A percentile compares a stretch with the other conserved stretches of the same genome.
phyloP scores from a whole-genome alignment of 2,113 vertebrate genomes.

The Herpailurus yagouaroundi region DNA sequence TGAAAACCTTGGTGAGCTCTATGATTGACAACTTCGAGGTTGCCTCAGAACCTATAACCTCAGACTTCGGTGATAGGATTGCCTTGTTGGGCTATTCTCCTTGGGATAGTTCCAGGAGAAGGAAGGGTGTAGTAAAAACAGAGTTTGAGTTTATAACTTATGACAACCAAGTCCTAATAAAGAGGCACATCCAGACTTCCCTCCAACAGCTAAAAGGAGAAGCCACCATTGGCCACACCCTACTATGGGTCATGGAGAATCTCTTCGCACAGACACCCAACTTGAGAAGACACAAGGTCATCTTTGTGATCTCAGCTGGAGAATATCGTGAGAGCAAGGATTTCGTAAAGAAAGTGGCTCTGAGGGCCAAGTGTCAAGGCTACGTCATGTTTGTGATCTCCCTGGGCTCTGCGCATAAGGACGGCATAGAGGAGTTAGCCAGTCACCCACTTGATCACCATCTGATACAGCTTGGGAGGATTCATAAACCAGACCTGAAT shows the following conservation, averaged over 20 bases:
- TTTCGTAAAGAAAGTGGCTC: constrained; percentile 61
- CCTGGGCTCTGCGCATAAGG: constrained; percentile 54
- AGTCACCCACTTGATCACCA: constrained; percentile 81
- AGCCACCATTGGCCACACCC: constrained; percentile 80
- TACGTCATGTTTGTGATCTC: constrained; percentile 81
- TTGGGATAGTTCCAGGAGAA: constrained; percentile 64
- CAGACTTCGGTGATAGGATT: constrained; percentile 83
- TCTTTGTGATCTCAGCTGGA: constrained; percentile 86
- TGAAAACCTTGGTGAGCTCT: constrained; percentile 86
- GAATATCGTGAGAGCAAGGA: constrained; percentile 65
- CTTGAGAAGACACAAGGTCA: constrained; percentile 81
- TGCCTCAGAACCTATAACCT: constrained; percentile 78
- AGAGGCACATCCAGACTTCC: constrained; percentile 80
- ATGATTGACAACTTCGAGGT: constrained; percentile 87
- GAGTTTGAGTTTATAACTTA: constrained; percentile 87
- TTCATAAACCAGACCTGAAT: constrained; percentile 74
- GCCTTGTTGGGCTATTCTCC: constrained; percentile 87
- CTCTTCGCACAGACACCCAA: constrained; percentile 78
- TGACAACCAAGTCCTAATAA: constrained; percentile 79
- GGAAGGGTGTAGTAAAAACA: constrained; percentile 66
- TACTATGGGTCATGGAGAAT: constrained; percentile 82
- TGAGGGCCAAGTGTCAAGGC: constrained; percentile 81
- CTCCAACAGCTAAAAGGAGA: constrained; percentile 84
- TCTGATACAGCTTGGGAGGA: constrained; percentile 76
- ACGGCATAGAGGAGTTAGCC: constrained; percentile 71